phyloP scores from a whole-genome alignment of 2,113 vertebrate genomes.

The Fukomys damarensis region DNA sequence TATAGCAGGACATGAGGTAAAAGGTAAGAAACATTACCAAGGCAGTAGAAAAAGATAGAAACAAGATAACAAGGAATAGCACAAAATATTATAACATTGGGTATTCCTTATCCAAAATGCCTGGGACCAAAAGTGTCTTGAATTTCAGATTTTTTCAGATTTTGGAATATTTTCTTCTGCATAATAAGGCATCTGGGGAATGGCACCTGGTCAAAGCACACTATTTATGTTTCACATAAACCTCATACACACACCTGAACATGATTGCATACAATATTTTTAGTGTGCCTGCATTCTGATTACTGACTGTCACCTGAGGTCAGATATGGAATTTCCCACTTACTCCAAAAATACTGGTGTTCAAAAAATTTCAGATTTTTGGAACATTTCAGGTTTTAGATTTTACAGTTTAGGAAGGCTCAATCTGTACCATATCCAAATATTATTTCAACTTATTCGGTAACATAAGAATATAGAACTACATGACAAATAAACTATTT shows the following conservation, averaged over 20 bases:
- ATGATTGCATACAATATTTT: background rate
- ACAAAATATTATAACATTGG: background rate
- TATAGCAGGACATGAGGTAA: background rate
- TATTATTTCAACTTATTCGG: background rate
- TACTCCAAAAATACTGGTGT: background rate
- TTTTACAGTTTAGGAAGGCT: background rate
- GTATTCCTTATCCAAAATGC: background rate
- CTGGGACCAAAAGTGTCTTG: background rate
- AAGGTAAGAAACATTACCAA: background rate
- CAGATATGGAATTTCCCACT: background rate
- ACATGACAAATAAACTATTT: background rate
- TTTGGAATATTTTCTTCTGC: background rate
- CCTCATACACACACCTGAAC: background rate
- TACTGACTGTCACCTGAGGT: background rate
- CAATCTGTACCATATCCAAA: background rate
- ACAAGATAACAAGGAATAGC: background rate
- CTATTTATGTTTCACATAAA: background rate
- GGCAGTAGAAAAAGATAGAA: background rate
- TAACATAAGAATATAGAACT: background rate
- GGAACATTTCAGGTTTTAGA: background rate
- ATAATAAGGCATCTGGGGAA: background rate
- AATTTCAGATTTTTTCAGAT: background rate
- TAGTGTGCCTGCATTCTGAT: background rate
- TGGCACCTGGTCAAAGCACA: background rate
- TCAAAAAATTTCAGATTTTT: background rate